A percentile compares a stretch with the other conserved stretches of the same genome.
Conservation (phyloP, 2,888 invertebrate genomes). For the Ochlodes sylvanus region DNA sequence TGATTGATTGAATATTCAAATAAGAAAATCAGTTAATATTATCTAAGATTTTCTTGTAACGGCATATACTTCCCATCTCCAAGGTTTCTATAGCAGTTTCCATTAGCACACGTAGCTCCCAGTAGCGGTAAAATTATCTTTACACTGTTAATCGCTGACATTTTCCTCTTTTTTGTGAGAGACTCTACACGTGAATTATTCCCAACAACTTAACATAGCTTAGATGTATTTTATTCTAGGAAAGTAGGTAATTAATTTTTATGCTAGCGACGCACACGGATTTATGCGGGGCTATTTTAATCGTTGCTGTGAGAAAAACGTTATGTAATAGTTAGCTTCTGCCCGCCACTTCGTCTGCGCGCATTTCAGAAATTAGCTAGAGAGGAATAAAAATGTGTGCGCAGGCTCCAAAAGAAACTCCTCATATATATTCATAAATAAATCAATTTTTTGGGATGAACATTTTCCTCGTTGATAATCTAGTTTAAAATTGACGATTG, state of each 20-base stretch:
- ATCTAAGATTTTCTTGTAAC: too few relatives aligned
- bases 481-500: too few relatives aligned
- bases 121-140: conserved; percentile 29
- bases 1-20: too few relatives aligned
- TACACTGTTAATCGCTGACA: conserved; percentile 24
- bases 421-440: too few relatives aligned
- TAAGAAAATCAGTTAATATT: too few relatives aligned
- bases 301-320: neutral
- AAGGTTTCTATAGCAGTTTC: neutral
- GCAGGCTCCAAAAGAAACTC: too few relatives aligned
- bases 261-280: neutral
- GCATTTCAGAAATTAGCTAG: too few relatives aligned
- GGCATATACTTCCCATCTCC: too few relatives aligned
- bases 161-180: conserved; percentile 26
- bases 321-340: neutral
- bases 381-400: too few relatives aligned
- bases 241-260: conserved; percentile 28
- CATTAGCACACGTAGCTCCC: conserved; percentile 7
- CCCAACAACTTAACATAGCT: conserved; percentile 26
- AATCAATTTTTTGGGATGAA: too few relatives aligned
- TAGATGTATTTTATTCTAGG: conserved; percentile 24
- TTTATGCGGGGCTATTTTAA: conserved; percentile 2
- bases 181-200: conserved; percentile 19
- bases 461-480: too few relatives aligned
- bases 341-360: too few relatives aligned